Conservation (phyloP, 2,797 vertebrate species). For the Tokudaia muenninki region DNA sequence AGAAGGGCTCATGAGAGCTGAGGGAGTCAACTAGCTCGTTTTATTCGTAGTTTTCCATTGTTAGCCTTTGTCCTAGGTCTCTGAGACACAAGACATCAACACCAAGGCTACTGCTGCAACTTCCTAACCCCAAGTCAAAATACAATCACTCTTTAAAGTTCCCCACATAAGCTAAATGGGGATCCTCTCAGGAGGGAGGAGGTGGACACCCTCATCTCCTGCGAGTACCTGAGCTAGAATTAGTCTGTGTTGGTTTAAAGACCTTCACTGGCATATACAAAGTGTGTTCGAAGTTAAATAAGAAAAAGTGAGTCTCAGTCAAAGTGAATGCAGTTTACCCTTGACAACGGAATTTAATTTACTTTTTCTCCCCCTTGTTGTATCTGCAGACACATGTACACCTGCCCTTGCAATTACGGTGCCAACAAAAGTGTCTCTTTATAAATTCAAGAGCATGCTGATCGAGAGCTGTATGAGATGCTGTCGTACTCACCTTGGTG, state of each 20-base stretch:
- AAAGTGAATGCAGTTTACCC: constrained; percentile 72
- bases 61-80: neutral
- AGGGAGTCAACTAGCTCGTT: neutral
- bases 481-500: constrained; percentile 90
- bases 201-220: neutral
- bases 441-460: constrained; percentile 75
- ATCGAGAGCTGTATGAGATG: constrained; percentile 66
- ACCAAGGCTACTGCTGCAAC: neutral
- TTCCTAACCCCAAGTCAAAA: constrained; percentile 4
- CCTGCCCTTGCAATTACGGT: constrained; percentile 70
- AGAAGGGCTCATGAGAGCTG: neutral
- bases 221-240: neutral
- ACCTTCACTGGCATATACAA: neutral
- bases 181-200: neutral
- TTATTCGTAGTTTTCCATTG: constrained; percentile 13
- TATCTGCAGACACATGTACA: constrained; percentile 68
- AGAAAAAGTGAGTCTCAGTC: constrained; percentile 59
- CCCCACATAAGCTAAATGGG: neutral
- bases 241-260: constrained; percentile 49
- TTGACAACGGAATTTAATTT: constrained; percentile 73
- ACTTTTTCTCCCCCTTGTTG: constrained; percentile 50
- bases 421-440: constrained; percentile 71
- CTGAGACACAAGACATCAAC: neutral
- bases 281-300: constrained; percentile 40
- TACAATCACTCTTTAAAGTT: constrained; percentile 36